These are phyloP conservation scores for Chrysotoxum bicinctum DNA, from an alignment of 2,888 invertebrate species.

Conservation along the genomic window DNA sequence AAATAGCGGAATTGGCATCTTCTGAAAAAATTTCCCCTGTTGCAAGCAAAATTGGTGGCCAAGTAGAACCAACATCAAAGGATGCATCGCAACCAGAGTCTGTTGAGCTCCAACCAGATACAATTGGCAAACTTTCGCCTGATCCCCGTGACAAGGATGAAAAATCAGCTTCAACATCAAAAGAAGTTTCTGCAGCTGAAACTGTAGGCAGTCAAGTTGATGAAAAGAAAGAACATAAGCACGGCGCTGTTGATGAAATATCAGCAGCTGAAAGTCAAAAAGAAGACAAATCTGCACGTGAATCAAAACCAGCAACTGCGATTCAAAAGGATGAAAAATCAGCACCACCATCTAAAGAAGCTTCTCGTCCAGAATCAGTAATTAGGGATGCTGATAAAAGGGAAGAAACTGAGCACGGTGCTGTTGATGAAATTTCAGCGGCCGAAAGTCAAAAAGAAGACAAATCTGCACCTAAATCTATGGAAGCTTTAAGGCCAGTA, in stretches of 20 bases:
- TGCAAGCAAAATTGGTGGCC: background rate
- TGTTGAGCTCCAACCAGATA: background rate
- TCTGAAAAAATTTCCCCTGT: background rate
- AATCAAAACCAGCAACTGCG: constrained; percentile 58
- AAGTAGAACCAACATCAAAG: background rate
- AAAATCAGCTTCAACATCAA: constrained; percentile 38
- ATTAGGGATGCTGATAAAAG: too few relatives aligned
- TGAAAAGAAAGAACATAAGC: too few relatives aligned
- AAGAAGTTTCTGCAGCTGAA: constrained; percentile 49
- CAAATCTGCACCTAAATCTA: constrained; percentile 27
- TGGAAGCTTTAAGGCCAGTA: constrained; percentile 47
- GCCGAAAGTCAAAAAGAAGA: constrained; percentile 40
- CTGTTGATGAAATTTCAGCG: background rate
- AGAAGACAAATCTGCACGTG: constrained; percentile 10
- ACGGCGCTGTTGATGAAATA: background rate
- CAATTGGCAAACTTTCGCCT: constrained; percentile 7
- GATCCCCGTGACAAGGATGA: constrained; percentile 33
- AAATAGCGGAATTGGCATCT: background rate
- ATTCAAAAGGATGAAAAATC: background rate
- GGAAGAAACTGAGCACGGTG: constrained; percentile 5
- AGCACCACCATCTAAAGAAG: constrained; percentile 3
- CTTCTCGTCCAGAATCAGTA: constrained; percentile 72
- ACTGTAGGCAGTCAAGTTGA: too few relatives aligned
- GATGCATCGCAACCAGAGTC: constrained; percentile 77
- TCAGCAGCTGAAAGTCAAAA: constrained; percentile 41